Base-by-base conservation (phyloP, 37 sponge, comb jelly and placozoan genomes). In the Hexactinellida sp. region DNA sequence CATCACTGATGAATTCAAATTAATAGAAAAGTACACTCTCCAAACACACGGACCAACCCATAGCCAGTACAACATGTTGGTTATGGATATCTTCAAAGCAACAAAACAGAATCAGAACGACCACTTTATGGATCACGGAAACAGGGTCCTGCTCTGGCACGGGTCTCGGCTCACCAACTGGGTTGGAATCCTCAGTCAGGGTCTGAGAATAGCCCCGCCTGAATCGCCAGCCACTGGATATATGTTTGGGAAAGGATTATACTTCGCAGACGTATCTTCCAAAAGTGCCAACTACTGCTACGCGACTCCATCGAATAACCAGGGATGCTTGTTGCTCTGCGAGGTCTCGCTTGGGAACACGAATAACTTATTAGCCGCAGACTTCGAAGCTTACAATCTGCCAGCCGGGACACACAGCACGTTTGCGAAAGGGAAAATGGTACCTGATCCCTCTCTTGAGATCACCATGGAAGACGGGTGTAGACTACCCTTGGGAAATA, bases 281-380 rank as follows among this genome's bases (percentile, higher is more conserved):
- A 97, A 97, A 84, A 95, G 95, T 92, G 95, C 95, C 38, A 97
- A 97, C 91, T 97, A 97, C 90, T 97, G 98, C 85, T 95, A 92
- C 86, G 92, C 98, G 0, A 87, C 95, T 0, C 86, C 82, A 24
- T 5, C 86, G 32, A 92, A 91, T 55, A 90, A 89, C 36, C 92
- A 91, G 47, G 98, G 92, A 16, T 54, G 94, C 0, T 85, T 93
- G 28, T 84, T 97, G 0, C 92, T 97, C 16, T 91, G 93, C 86
- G 98, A 97, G 1, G 96, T 95, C 16, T 82, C 95, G 3, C 88
- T 94, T 19, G 98, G 98, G 0, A 86, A 85, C n/a, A 86, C 92
- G 3, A 86, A 94, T 19, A 92, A 97, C 51, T 90, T 97, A 13
- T 83, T 94, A 9, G 90, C 92, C 0, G 92, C 98, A 1, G 91